These are phyloP conservation scores for Drosophila tsacasi DNA, from an alignment of 1,140 invertebrate species.

Conservation along the genomic window DNA sequence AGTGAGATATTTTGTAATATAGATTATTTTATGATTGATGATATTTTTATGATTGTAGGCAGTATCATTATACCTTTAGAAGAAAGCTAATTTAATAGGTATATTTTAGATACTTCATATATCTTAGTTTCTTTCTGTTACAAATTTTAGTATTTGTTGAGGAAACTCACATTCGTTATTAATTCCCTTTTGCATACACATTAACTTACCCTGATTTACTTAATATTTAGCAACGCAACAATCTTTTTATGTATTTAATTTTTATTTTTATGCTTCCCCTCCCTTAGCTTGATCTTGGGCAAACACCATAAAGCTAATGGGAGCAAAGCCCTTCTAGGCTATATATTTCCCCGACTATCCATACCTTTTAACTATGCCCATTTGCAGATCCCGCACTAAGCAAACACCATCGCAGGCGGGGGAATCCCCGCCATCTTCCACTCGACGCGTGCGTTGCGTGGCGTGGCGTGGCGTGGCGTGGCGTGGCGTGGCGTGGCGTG, in stretches of 20 bases:
- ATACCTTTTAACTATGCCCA: constrained; percentile 27
- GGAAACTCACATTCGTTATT: background rate
- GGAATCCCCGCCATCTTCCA: constrained; percentile 37
- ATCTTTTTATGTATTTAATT: background rate
- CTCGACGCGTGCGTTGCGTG: constrained; percentile 35
- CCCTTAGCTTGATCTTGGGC: background rate
- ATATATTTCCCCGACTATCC: constrained; percentile 23
- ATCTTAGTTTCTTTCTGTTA: no score
- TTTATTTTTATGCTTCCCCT: background rate
- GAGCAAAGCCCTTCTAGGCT: constrained; percentile 2
- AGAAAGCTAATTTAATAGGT: no score
- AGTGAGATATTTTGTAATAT: no score
- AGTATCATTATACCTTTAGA: no score
- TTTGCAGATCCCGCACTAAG: constrained; percentile 35
- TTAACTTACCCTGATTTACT: background rate
- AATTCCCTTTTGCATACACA: background rate
- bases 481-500: constrained; percentile 20
- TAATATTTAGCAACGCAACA: background rate
- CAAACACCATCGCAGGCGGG: constrained; percentile 36
- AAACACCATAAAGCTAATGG: constrained; percentile 17
- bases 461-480: no score
- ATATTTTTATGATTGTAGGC: no score
- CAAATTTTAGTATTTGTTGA: background rate
- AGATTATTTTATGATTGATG: no score
- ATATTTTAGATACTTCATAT: no score